phyloP scores from a whole-genome alignment of 35 echinoderm and acorn worm genomes.

The Amphiura filiformis region DNA sequence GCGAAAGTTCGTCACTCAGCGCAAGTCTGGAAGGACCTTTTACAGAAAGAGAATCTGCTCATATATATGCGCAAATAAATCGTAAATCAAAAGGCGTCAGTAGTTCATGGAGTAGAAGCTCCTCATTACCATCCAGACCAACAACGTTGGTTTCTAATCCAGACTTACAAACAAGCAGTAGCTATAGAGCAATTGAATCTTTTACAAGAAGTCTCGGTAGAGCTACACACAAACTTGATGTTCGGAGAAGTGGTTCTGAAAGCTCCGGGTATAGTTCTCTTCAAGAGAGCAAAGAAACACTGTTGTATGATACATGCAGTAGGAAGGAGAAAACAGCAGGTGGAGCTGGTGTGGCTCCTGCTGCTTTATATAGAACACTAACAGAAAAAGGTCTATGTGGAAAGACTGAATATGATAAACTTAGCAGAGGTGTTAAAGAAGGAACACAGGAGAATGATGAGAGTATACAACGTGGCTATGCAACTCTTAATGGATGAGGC shows the following conservation, averaged over 20 bases:
- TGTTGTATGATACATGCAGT: neutral
- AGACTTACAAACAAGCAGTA: slow-evolving; percentile 1
- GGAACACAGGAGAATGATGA: neutral
- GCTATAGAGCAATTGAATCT: neutral
- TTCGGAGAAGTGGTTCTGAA: neutral
- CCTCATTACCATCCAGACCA: neutral
- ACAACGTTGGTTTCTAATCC: neutral
- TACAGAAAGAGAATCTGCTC: neutral
- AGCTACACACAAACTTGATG: neutral
- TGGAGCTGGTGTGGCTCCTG: neutral
- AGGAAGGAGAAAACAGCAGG: neutral
- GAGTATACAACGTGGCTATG: neutral
- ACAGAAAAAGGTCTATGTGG: neutral
- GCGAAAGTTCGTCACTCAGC: neutral
- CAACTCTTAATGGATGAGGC: neutral
- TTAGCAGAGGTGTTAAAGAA: neutral
- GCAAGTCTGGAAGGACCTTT: neutral
- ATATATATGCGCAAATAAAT: neutral
- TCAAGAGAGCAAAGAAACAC: slow-evolving; percentile 2
- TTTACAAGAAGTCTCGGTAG: neutral
- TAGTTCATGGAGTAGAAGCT: neutral
- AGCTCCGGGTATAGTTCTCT: neutral
- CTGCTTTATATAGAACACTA: neutral
- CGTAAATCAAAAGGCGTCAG: neutral
- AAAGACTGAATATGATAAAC: slow-evolving; percentile 7